A percentile compares a stretch with the other conserved stretches of the same genome.
Evolutionary conservation across 2,797 vertebrate species (phyloP).

Genomic region (Sebastes aleutianus): DNA sequence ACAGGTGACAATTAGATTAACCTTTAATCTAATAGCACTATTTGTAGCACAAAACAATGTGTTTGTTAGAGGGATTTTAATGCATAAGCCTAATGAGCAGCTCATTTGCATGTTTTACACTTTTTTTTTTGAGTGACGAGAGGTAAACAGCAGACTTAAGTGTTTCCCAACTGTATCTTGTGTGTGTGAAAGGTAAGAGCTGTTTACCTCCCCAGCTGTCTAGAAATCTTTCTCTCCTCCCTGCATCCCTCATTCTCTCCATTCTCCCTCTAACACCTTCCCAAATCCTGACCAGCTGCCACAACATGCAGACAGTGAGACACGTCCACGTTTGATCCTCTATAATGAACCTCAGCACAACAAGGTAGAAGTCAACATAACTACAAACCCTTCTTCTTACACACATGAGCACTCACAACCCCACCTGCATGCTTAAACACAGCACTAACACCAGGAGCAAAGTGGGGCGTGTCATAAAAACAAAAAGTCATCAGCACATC

Average conservation of each 20-base stretch:
- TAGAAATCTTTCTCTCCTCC: neutral
- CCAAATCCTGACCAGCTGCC: neutral
- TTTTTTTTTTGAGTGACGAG: neutral
- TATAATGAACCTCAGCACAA: neutral
- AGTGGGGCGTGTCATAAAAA: too few species aligned
- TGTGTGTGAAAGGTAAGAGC: too few species aligned
- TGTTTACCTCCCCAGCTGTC: neutral
- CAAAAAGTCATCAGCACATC: neutral
- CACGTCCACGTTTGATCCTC: neutral
- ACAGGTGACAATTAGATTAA: too few species aligned
- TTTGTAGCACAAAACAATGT: too few species aligned
- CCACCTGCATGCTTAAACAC: neutral
- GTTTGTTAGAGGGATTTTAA: neutral
- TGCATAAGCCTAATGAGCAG: neutral
- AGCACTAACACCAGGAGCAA: neutral
- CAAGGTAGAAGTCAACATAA: fast-evolving
- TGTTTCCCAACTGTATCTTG: neutral
- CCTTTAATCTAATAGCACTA: too few species aligned
- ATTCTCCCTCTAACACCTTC: neutral
- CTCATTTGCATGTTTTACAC: neutral
- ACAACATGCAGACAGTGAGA: neutral
- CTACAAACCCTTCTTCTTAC: neutral
- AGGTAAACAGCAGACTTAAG: neutral
- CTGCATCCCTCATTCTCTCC: neutral
- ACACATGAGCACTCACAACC: neutral